These are phyloP conservation scores for Leuciscus waleckii DNA, from an alignment of 2,797 vertebrate species.

Conservation along the genomic window DNA sequence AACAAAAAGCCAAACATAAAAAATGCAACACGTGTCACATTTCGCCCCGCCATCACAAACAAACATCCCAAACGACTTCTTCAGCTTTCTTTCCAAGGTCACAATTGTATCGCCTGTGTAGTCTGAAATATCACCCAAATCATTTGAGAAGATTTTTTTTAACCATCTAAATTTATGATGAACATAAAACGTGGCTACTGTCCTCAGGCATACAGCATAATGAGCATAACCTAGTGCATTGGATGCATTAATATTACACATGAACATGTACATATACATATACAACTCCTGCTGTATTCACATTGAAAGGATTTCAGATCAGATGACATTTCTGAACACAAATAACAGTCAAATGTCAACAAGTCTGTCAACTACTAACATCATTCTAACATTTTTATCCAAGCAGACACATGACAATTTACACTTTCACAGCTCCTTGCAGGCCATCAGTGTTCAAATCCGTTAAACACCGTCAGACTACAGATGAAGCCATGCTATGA, in stretches of 20 bases:
- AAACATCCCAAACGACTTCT: conserved; percentile 2
- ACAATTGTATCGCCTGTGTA: neutral
- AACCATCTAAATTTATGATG: neutral
- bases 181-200: neutral
- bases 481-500: neutral
- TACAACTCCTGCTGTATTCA: neutral
- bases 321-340: neutral
- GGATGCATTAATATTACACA: neutral
- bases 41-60: conserved; percentile 17
- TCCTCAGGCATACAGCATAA: neutral
- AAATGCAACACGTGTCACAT: conserved; percentile 14
- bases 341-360: neutral
- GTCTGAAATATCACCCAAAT: neutral
- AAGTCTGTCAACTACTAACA: conserved; percentile 20
- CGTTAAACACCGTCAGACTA: neutral
- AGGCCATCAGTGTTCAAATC: neutral
- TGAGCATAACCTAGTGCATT: neutral
- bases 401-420: conserved; percentile 24
- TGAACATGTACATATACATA: neutral
- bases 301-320: neutral
- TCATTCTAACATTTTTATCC: conserved; percentile 19
- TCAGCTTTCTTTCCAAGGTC: neutral
- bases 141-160: neutral
- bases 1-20: conserved; percentile 22
- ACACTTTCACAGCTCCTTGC: neutral